phyloP scores from a whole-genome alignment of 2,888 invertebrate genomes.

The Caenorhabditis plicata region DNA sequence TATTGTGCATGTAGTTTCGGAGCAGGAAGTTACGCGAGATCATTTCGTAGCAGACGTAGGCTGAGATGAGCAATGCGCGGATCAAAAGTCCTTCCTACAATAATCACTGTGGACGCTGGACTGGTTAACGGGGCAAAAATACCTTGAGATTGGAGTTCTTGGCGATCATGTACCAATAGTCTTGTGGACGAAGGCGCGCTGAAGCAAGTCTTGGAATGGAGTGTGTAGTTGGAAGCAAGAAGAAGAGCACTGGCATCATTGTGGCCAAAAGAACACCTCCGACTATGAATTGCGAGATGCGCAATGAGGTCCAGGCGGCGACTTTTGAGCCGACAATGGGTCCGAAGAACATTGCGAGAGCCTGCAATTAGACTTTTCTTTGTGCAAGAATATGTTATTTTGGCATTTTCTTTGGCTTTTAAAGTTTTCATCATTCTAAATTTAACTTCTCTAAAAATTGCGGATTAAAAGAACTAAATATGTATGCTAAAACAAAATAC shows the following conservation, averaged over 20 bases:
- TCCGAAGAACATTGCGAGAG: slow-evolving; percentile 57
- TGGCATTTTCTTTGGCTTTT: too few relatives aligned
- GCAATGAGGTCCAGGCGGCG: slow-evolving; percentile 60
- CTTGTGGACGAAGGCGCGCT: slow-evolving; percentile 62
- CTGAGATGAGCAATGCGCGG: slow-evolving; percentile 57
- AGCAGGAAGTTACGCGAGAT: slow-evolving; percentile 65
- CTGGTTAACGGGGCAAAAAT: neutral
- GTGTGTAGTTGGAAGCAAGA: slow-evolving; percentile 63
- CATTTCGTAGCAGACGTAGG: slow-evolving; percentile 65
- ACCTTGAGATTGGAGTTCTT: slow-evolving; percentile 46
- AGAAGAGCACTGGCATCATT: slow-evolving; percentile 56
- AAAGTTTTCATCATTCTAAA: too few relatives aligned
- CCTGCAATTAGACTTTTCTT: slow-evolving; percentile 37
- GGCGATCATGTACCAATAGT: slow-evolving; percentile 62
- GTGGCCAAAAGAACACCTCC: slow-evolving; percentile 53
- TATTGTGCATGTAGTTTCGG: slow-evolving; percentile 61
- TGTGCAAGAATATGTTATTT: too few relatives aligned
- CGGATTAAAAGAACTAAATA: too few relatives aligned
- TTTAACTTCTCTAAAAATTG: too few relatives aligned
- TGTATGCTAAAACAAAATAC: too few relatives aligned
- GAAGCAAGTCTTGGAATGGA: slow-evolving; percentile 63
- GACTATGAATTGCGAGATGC: slow-evolving; percentile 53
- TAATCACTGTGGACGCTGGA: too few relatives aligned
- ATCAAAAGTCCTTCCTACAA: slow-evolving; percentile 59
- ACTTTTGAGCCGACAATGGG: slow-evolving; percentile 61